phyloP scores from a whole-genome alignment of 2,888 invertebrate species.

The Vesta saturnalis region DNA sequence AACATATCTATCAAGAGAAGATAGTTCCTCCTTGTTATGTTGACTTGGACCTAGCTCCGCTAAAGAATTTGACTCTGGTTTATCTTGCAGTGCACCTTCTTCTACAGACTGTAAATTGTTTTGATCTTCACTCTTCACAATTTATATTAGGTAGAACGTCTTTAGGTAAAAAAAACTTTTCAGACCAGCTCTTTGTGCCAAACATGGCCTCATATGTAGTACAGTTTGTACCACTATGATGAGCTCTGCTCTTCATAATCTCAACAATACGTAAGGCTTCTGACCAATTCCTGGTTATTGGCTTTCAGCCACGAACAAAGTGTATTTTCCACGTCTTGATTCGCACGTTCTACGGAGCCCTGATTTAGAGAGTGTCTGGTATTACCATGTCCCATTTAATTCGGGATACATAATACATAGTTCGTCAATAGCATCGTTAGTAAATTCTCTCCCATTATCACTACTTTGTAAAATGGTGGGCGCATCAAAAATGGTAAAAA shows the following conservation, averaged over 20 bases:
- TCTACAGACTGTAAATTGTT: not conserved
- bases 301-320: constrained; percentile 53
- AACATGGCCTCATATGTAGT: constrained; percentile 56
- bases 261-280: constrained; percentile 58
- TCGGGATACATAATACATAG: constrained; percentile 30
- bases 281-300: constrained; percentile 54
- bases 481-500: constrained; percentile 14
- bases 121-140: constrained; percentile 15
- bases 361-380: constrained; percentile 45
- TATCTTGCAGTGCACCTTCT: not conserved
- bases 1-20: not conserved
- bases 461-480: constrained; percentile 15
- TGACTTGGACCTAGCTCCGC: not conserved
- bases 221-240: constrained; percentile 53
- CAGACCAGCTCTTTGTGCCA: constrained; percentile 43
- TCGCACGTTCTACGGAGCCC: constrained; percentile 53
- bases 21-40: constrained; percentile 3
- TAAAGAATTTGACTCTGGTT: not conserved
- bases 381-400: constrained; percentile 41
- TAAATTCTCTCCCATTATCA: constrained; percentile 17
- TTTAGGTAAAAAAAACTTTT: constrained; percentile 20
- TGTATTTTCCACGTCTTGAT: constrained; percentile 57
- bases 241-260: constrained; percentile 57
- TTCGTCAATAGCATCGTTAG: constrained; percentile 33
- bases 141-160: constrained; percentile 11